Evolutionary conservation across 2,113 vertebrate genomes (phyloP), one percentile per base, ranked within the genome.

Genomic region (Spermophilus dauricus): DNA sequence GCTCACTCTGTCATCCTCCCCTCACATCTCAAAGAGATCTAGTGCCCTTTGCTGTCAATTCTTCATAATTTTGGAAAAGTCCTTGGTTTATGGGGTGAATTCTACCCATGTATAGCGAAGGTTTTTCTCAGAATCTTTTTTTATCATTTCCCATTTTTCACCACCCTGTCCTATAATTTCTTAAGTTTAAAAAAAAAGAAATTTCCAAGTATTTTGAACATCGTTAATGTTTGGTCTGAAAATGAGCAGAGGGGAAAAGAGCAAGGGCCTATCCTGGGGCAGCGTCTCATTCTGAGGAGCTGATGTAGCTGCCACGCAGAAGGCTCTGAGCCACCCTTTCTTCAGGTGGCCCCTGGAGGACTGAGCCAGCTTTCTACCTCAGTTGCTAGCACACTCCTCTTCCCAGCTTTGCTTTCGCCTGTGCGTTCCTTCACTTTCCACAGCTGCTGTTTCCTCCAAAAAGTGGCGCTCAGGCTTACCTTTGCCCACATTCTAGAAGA

Each of bases 291-390:
- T 90, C 90, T 63, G 30, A 65, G 84, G 37, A 30, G 12, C 48
- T 87, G 45, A n/a, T 53, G 16, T 32, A 20, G n/a, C 45, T 63
- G 37, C 67, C 10, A 1, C 69, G 22, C 4, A n/a, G 39, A 51
- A 14, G 14, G 24, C 37, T 84, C 73, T 72, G 37, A 37, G 76
- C 17, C 56, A 30, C 85, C 24, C 48, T 78, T 63, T 63, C 30
- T 51, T 53, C 14, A 63, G 28, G 45, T 63, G 48, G 65, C 67
- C 67, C 53, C 77, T 26, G 76, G 30, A 34, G 24, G 30, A 69
- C 32, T 37, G 37, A 75, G 81, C 70, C 48, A 42, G 80, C 84
- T 92, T 75, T 95, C 96, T 96, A 94, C 86, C 95, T 97, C 96
- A 86, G 28, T 61, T 63, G 17, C 70, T n/a, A 37, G 86, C 42